phyloP scores from a whole-genome alignment of 2,888 invertebrate genomes.

The Noctua comes region DNA sequence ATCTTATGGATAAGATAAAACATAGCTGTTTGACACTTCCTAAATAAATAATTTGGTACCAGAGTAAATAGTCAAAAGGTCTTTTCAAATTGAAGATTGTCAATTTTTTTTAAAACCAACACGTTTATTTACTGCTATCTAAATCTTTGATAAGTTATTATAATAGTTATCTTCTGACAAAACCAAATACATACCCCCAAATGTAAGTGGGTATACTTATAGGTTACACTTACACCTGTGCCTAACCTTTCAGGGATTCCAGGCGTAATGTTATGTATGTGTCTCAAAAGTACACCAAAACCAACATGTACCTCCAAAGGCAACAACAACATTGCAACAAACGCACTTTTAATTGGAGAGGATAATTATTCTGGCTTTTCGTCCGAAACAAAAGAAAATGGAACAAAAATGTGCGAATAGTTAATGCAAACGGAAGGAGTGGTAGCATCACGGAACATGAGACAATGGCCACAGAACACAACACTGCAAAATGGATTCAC shows the following conservation, averaged over 20 bases:
- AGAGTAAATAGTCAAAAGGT: constrained; percentile 14
- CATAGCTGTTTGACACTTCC: constrained; percentile 25
- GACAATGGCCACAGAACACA: constrained; percentile 71
- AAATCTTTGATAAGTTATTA: background rate
- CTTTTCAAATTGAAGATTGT: constrained; percentile 11
- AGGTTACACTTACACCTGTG: background rate
- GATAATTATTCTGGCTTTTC: constrained; percentile 51
- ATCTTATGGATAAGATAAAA: constrained; percentile 43
- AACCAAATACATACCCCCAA: background rate
- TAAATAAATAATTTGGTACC: constrained; percentile 43
- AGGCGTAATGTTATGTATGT: background rate
- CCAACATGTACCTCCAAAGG: background rate
- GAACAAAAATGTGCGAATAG: constrained; percentile 63
- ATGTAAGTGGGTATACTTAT: background rate
- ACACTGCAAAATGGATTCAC: constrained; percentile 78
- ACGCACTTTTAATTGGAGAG: constrained; percentile 44
- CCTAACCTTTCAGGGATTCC: background rate
- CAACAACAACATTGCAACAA: constrained; percentile 20
- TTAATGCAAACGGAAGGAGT: constrained; percentile 75
- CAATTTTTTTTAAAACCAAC: background rate
- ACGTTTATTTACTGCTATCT: background rate
- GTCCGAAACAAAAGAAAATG: constrained; percentile 61
- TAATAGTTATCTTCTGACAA: background rate
- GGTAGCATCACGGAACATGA: constrained; percentile 70
- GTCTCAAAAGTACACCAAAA: background rate